A percentile compares a stretch with the other conserved stretches of the same genome.
Conservation (phyloP, 2,888 invertebrate genomes). For the Trypoxylon attenuatum region DNA sequence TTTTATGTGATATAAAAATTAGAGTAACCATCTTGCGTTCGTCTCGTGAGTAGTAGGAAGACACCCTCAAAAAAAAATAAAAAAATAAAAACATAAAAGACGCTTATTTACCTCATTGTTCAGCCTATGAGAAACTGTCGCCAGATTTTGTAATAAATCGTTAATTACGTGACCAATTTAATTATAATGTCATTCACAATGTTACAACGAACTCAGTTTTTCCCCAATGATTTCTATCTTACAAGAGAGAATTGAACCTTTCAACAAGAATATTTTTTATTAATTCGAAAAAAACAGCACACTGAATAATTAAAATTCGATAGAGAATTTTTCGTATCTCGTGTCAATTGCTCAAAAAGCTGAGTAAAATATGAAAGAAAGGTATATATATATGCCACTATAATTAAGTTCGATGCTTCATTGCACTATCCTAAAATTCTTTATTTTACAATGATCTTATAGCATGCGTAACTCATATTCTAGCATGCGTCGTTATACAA, state of each 20-base stretch:
- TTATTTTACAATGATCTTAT: slow-evolving; percentile 12
- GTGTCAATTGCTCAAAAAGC: too few relatives aligned
- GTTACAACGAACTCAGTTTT: not conserved
- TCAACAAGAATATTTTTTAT: too few relatives aligned
- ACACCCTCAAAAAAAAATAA: not conserved
- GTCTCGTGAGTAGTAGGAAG: slow-evolving; percentile 1
- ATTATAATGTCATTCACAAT: not conserved
- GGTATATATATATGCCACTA: not conserved
- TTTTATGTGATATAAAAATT: slow-evolving; percentile 10
- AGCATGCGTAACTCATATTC: not conserved
- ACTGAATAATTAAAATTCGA: too few relatives aligned
- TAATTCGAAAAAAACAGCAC: too few relatives aligned
- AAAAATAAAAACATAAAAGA: too few relatives aligned
- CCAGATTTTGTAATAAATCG: not conserved
- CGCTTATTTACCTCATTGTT: not conserved
- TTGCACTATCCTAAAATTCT: slow-evolving; percentile 10
- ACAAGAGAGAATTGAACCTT: too few relatives aligned
- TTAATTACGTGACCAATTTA: not conserved
- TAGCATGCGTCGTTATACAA: not conserved
- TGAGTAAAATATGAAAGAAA: not conserved
- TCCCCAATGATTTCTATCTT: not conserved
- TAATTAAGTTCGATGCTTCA: not conserved
- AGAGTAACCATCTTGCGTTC: slow-evolving; percentile 5
- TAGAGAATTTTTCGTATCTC: too few relatives aligned
- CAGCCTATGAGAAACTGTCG: not conserved